Evolutionary conservation across 2,888 invertebrate genomes (phyloP).

Genomic region (Gerris lacustris): DNA sequence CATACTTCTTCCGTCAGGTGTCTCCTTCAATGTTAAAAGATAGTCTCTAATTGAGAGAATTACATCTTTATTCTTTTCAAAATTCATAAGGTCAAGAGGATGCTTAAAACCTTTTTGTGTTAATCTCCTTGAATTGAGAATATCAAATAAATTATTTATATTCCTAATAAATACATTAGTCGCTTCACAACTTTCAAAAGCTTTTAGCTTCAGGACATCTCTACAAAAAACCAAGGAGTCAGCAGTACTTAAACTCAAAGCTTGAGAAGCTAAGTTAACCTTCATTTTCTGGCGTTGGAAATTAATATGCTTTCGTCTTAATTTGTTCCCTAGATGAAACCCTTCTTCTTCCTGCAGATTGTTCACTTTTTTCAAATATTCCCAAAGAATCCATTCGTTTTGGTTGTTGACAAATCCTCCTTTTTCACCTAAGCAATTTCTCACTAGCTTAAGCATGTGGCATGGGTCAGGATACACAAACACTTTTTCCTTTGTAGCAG

Average conservation of each 20-base stretch:
- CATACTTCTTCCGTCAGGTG: not conserved
- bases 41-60: not conserved
- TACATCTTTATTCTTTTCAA: not conserved
- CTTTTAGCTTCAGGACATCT: not conserved
- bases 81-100: not conserved
- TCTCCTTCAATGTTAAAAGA: not conserved
- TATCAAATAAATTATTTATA: not conserved
- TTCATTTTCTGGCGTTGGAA: slow-evolving; percentile 21
- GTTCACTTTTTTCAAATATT: not conserved
- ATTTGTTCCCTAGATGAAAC: slow-evolving; percentile 23
- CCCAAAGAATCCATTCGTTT: not conserved
- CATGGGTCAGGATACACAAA: slow-evolving; percentile 25
- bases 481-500: slow-evolving; percentile 12
- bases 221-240: slow-evolving; percentile 17
- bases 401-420: slow-evolving; percentile 10
- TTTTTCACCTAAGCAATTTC: slow-evolving; percentile 21
- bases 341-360: slow-evolving; percentile 7
- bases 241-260: slow-evolving; percentile 19
- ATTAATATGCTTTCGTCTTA: slow-evolving; percentile 22
- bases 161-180: not conserved
- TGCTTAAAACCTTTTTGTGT: not conserved
- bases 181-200: not conserved
- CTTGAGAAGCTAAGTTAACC: slow-evolving; percentile 22
- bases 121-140: not conserved
- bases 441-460: slow-evolving; percentile 25